Conservation (phyloP, 1,140 invertebrate species). For the Pemphigus obesinymphae region DNA sequence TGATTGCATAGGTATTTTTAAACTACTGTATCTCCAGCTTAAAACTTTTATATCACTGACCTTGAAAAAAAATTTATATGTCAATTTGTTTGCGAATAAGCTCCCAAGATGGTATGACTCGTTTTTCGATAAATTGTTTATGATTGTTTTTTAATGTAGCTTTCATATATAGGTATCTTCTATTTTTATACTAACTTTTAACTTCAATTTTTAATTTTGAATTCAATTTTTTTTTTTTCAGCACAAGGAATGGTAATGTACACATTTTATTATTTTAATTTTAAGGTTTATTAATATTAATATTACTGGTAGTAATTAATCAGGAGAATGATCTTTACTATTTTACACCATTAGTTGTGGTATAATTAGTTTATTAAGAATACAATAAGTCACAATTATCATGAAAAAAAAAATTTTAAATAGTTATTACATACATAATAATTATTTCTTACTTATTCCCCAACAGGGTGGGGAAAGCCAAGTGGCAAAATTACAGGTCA, state of each 20-base stretch:
- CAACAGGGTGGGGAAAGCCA: constrained; percentile 32
- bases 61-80: too few relatives aligned
- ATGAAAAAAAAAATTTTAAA: too few relatives aligned
- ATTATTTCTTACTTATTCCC: constrained; percentile 5
- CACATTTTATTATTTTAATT: background rate
- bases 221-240: constrained; percentile 28
- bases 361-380: background rate
- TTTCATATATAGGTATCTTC: too few relatives aligned
- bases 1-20: too few relatives aligned
- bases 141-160: background rate
- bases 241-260: constrained; percentile 40
- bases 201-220: too few relatives aligned
- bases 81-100: too few relatives aligned
- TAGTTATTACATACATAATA: background rate
- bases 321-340: background rate
- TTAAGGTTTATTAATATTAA: background rate
- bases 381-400: too few relatives aligned
- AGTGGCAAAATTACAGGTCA: constrained; percentile 30
- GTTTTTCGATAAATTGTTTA: background rate
- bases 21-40: too few relatives aligned
- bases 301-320: background rate
- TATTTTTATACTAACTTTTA: too few relatives aligned
- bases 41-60: too few relatives aligned
- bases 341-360: background rate
- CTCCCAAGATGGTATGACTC: too few relatives aligned